Percentiles rank a stretch among this genome's conserved stretches.
Evolutionary conservation across 2,797 vertebrate genomes (phyloP).

Genomic region (Lacerta agilis): DNA sequence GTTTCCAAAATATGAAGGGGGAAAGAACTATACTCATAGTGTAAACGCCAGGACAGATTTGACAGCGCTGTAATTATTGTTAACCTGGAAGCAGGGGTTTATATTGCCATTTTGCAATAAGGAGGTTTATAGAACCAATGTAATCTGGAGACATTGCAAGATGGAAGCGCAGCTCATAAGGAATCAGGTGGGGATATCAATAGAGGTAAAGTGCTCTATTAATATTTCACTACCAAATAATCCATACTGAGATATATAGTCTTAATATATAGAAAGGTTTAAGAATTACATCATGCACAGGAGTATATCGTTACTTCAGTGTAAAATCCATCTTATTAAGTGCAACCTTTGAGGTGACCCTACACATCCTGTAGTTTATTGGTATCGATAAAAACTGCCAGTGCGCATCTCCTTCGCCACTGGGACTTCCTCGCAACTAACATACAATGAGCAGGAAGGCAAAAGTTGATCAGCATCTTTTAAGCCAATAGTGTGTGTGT

Average conservation of each 20-base stretch:
- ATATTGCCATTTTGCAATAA: constrained; percentile 18
- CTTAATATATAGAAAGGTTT: constrained; percentile 3
- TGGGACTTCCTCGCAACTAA: neutral
- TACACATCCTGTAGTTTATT: constrained; percentile 13
- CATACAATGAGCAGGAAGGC: neutral
- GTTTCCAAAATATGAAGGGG: constrained; percentile 14
- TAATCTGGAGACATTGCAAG: neutral
- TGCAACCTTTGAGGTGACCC: neutral
- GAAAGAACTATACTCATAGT: neutral
- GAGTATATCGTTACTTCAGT: neutral
- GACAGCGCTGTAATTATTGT: neutral
- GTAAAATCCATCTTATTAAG: constrained; percentile 3
- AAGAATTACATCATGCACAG: neutral
- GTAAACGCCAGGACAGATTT: constrained; percentile 3
- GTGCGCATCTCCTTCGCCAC: neutral
- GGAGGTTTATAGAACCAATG: constrained; percentile 26
- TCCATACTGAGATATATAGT: neutral
- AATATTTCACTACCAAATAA: constrained; percentile 45
- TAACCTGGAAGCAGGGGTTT: constrained; percentile 25
- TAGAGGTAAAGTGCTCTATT: constrained; percentile 33
- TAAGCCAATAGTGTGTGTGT: neutral
- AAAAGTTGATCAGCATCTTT: neutral
- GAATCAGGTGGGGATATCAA: neutral
- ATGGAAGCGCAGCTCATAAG: neutral
- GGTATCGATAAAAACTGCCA: neutral